These are phyloP conservation scores for Callyntrura sp. DNA, from an alignment of 2,888 invertebrate species.

Conservation along the genomic window DNA sequence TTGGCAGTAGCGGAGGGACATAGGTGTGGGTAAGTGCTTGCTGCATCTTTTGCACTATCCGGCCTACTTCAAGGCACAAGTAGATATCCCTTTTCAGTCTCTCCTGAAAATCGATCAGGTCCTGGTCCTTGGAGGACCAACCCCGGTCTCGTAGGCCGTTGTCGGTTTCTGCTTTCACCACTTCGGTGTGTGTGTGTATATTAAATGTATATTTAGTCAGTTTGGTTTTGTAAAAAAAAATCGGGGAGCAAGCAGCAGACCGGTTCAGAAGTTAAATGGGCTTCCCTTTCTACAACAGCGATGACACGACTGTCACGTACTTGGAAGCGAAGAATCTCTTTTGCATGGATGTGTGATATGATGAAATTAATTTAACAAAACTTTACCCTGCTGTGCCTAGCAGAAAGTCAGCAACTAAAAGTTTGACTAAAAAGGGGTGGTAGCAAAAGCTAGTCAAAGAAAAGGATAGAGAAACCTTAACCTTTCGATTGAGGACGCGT, in stretches of 20 bases:
- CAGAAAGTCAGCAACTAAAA: slow-evolving; percentile 6
- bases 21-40: neutral
- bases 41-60: slow-evolving; percentile 26
- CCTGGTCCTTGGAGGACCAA: slow-evolving; percentile 1
- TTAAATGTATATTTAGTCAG: neutral
- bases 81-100: slow-evolving; percentile 39
- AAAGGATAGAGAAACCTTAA: slow-evolving; percentile 12
- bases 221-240: neutral
- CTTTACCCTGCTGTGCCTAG: slow-evolving; percentile 6
- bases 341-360: slow-evolving; percentile 49
- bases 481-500: neutral
- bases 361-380: slow-evolving; percentile 75
- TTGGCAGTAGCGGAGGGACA: neutral
- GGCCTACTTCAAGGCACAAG: slow-evolving; percentile 2
- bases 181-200: neutral
- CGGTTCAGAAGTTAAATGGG: neutral
- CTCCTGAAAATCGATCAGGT: slow-evolving; percentile 49
- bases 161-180: neutral
- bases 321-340: neutral
- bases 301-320: slow-evolving; percentile 12
- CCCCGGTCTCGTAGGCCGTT: slow-evolving; percentile 7
- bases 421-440: neutral
- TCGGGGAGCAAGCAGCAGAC: neutral
- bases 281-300: neutral
- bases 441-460: neutral